Percentiles rank a stretch among this genome's conserved stretches.
Evolutionary conservation across 2,888 invertebrate species (phyloP).

Genomic region (Uropetala carovei): DNA sequence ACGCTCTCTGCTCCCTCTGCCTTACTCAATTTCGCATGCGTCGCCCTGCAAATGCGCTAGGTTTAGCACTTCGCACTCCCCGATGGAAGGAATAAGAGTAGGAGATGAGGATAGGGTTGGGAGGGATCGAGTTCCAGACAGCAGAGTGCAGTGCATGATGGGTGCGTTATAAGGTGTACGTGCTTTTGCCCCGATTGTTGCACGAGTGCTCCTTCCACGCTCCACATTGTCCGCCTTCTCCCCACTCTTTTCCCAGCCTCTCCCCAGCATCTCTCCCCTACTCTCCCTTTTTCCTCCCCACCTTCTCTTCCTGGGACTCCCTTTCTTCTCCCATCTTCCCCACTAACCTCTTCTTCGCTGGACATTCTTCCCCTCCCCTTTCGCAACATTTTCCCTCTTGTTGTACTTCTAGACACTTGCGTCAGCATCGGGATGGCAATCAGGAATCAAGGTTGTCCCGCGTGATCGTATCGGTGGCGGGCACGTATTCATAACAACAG

Average conservation of each 20-base stretch:
- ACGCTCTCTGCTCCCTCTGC: not conserved
- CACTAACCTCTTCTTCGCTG: not conserved
- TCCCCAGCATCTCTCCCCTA: conserved; percentile 5
- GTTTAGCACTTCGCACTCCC: not conserved
- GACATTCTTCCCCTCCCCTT: not conserved
- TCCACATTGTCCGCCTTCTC: not conserved
- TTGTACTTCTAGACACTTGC: not conserved
- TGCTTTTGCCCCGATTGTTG: not conserved
- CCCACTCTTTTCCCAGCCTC: not conserved
- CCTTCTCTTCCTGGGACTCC: not conserved
- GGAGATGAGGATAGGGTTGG: too few species aligned
- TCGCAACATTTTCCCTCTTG: too few species aligned
- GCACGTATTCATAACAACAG: not conserved
- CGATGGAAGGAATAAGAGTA: too few species aligned
- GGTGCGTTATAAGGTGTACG: not conserved
- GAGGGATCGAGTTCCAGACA: too few species aligned
- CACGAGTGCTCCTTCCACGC: not conserved
- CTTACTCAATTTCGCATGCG: not conserved
- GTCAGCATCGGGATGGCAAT: conserved; percentile 5
- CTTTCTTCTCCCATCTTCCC: not conserved
- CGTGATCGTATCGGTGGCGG: conserved; percentile 1
- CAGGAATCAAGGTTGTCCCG: conserved; percentile 15
- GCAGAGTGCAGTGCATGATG: not conserved
- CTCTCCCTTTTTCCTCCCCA: not conserved
- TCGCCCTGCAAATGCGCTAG: not conserved